A percentile compares a stretch with the other conserved stretches of the same genome.
Conservation (phyloP, 2,888 invertebrate species). For the Scaeva pyrastri region DNA sequence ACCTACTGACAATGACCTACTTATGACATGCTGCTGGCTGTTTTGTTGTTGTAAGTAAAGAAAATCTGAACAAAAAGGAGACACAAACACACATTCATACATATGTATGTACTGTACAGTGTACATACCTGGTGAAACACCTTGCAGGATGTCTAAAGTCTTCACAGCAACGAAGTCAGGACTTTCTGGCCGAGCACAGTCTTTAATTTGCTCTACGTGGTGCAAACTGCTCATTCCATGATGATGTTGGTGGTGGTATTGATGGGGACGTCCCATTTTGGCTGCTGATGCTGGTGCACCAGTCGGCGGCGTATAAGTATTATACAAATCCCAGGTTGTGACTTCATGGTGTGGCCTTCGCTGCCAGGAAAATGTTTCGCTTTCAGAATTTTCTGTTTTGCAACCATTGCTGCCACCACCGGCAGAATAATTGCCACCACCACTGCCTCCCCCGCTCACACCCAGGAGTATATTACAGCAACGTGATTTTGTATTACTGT, state of each 20-base stretch:
- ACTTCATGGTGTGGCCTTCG: slow-evolving; percentile 66
- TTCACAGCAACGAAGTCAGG: slow-evolving; percentile 83
- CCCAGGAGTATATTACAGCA: slow-evolving; percentile 81
- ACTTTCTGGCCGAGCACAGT: slow-evolving; percentile 72
- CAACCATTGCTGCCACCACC: slow-evolving; percentile 23
- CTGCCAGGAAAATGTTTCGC: slow-evolving; percentile 69
- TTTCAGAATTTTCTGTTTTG: slow-evolving; percentile 56
- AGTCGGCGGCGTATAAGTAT: slow-evolving; percentile 65
- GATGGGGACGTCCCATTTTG: slow-evolving; percentile 77
- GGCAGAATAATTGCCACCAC: not conserved
- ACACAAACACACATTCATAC: not conserved
- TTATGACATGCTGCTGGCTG: not conserved
- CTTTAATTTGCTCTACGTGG: slow-evolving; percentile 72
- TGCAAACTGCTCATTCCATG: slow-evolving; percentile 76
- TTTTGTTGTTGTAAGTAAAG: not conserved
- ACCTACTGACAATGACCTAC: slow-evolving; percentile 58
- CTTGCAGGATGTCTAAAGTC: slow-evolving; percentile 83
- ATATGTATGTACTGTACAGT: not conserved
- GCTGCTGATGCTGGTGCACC: slow-evolving; percentile 30
- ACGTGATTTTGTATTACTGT: slow-evolving; percentile 77
- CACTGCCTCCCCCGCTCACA: slow-evolving; percentile 20
- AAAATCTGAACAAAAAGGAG: not conserved
- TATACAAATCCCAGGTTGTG: slow-evolving; percentile 70
- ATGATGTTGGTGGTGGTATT: slow-evolving; percentile 77
- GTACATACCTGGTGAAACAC: slow-evolving; percentile 82